phyloP scores from a whole-genome alignment of 2,888 invertebrate genomes.

The Scaptomyza reducta region DNA sequence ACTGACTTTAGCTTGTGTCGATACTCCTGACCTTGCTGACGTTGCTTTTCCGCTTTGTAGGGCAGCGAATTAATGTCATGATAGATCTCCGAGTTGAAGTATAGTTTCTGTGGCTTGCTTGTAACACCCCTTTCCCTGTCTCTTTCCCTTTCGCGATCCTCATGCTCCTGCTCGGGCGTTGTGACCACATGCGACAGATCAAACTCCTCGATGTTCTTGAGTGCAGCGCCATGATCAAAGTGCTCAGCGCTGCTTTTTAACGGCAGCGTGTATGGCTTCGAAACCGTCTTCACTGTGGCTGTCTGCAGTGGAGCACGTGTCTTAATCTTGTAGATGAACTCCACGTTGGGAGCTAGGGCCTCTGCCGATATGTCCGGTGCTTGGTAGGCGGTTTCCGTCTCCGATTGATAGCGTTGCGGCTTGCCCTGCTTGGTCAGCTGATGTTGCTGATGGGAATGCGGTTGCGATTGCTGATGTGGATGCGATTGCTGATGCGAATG shows the following conservation, averaged over 20 bases:
- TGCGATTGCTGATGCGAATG: constrained; percentile 30
- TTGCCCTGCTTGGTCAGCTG: constrained; percentile 36
- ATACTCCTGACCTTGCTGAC: constrained; percentile 56
- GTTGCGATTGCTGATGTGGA: constrained; percentile 3
- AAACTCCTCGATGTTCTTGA: constrained; percentile 83
- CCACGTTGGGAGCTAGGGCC: constrained; percentile 81
- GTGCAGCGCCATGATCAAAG: constrained; percentile 83
- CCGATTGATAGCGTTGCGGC: constrained; percentile 68
- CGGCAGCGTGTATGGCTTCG: constrained; percentile 79
- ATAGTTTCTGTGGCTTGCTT: constrained; percentile 77
- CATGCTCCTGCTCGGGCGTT: constrained; percentile 62
- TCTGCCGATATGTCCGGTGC: constrained; percentile 66
- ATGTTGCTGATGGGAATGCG: constrained; percentile 17
- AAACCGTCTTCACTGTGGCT: constrained; percentile 81
- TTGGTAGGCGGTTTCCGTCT: constrained; percentile 76
- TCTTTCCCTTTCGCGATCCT: constrained; percentile 12
- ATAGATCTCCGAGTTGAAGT: constrained; percentile 83
- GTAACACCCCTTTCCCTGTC: constrained; percentile 29
- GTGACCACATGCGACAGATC: constrained; percentile 81
- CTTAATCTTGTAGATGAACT: constrained; percentile 83
- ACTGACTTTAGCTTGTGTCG: constrained; percentile 64
- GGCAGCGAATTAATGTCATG: constrained; percentile 84
- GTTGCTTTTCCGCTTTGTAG: constrained; percentile 78
- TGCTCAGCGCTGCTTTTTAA: constrained; percentile 69
- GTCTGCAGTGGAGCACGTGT: constrained; percentile 82